Evolutionary conservation across 1,140 invertebrate species (phyloP).

Genomic region (Centruroides sculpturatus): DNA sequence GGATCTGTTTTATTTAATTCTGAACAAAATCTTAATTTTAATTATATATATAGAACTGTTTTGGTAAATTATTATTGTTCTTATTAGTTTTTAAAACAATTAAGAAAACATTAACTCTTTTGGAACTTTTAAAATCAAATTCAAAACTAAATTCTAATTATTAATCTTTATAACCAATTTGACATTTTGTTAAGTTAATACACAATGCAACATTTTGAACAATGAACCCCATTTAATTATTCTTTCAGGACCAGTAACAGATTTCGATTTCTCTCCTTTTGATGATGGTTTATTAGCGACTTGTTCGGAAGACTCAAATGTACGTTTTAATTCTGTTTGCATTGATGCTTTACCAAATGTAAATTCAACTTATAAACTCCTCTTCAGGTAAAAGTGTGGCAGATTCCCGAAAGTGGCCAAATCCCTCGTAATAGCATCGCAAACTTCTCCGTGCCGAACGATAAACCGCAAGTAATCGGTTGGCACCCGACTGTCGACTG

Average conservation of each 20-base stretch:
- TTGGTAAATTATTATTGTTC: too few species aligned
- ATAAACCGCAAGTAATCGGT: slow-evolving; percentile 66
- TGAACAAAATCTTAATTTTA: too few species aligned
- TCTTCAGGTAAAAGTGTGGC: slow-evolving; percentile 63
- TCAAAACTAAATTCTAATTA: too few species aligned
- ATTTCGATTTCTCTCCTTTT: slow-evolving; percentile 88
- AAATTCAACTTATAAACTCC: neutral
- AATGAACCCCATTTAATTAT: slow-evolving; percentile 27
- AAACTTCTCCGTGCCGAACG: slow-evolving; percentile 43
- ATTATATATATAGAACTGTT: too few species aligned
- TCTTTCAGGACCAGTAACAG: slow-evolving; percentile 62
- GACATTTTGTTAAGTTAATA: too few species aligned
- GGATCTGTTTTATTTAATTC: too few species aligned
- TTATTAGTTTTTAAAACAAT: too few species aligned
- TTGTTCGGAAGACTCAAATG: slow-evolving; percentile 76
- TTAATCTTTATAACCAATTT: too few species aligned
- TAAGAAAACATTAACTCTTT: too few species aligned
- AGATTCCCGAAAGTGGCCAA: slow-evolving; percentile 60
- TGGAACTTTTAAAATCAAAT: too few species aligned
- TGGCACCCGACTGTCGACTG: slow-evolving; percentile 79
- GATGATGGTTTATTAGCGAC: slow-evolving; percentile 80
- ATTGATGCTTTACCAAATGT: neutral
- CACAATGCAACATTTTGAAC: too few species aligned
- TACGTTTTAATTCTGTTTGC: slow-evolving; percentile 29
- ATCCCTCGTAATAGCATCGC: slow-evolving; percentile 43